These are phyloP conservation scores for Phymanthus crucifer DNA, from an alignment of 92 coral and sea anemone species.

Conservation along the genomic window DNA sequence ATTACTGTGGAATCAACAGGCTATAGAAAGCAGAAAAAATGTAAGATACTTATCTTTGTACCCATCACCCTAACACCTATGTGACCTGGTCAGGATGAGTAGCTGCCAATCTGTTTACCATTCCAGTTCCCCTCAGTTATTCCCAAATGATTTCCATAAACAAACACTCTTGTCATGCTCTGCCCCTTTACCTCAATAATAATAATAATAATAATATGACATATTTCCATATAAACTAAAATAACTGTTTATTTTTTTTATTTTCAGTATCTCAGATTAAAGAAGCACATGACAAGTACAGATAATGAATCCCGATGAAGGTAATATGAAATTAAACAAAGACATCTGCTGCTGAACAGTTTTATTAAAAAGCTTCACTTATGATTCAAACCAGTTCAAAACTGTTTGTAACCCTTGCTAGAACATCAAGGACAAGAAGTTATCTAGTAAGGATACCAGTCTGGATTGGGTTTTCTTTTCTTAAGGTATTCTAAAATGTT, in stretches of 20 bases:
- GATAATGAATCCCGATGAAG: background rate
- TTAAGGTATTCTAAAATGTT: constrained; percentile 59
- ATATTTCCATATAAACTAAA: too few relatives aligned
- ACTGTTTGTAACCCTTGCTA: too few relatives aligned
- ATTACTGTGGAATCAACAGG: constrained; percentile 91
- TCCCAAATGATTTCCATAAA: background rate
- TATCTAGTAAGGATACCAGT: constrained; percentile 22
- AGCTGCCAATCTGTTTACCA: too few relatives aligned
- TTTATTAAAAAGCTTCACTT: background rate
- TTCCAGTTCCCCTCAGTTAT: too few relatives aligned
- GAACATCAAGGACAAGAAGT: too few relatives aligned
- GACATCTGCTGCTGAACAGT: background rate
- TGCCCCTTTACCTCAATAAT: background rate
- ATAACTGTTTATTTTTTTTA: background rate
- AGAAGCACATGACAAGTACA: constrained; percentile 11
- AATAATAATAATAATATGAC: background rate
- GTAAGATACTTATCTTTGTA: constrained; percentile 41
- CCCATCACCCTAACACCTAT: background rate
- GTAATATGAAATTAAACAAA: background rate
- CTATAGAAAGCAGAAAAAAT: constrained; percentile 86
- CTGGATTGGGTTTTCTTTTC: constrained; percentile 51
- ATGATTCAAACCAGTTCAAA: background rate
- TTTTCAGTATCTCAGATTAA: constrained; percentile 28
- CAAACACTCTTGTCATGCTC: background rate
- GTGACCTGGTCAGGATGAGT: too few relatives aligned